These are phyloP conservation scores for Epiblema foenella DNA, from an alignment of 2,888 invertebrate species.

Conservation along the genomic window DNA sequence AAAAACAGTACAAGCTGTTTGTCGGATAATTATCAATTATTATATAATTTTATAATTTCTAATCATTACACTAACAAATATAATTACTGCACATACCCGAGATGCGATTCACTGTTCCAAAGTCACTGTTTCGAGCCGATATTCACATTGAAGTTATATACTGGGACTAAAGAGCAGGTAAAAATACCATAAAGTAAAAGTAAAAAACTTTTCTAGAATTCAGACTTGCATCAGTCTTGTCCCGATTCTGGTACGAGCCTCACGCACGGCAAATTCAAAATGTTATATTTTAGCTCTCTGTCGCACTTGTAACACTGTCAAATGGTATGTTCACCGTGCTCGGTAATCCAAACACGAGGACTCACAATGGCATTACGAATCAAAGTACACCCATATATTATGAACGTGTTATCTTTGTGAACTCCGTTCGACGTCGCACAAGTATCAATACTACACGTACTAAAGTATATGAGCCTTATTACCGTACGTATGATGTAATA, in stretches of 20 bases:
- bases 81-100: slow-evolving; percentile 44
- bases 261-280: slow-evolving; percentile 42
- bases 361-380: background rate
- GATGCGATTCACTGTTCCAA: slow-evolving; percentile 20
- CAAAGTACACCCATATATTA: background rate
- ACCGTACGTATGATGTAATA: slow-evolving; percentile 15
- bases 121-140: slow-evolving; percentile 28
- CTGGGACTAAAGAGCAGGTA: slow-evolving; percentile 35
- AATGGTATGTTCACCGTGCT: background rate
- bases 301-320: background rate
- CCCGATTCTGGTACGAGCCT: slow-evolving; percentile 53
- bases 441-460: slow-evolving; percentile 3
- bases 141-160: slow-evolving; percentile 21
- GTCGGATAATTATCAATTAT: slow-evolving; percentile 46
- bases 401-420: background rate
- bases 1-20: slow-evolving; percentile 51
- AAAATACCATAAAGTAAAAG: slow-evolving; percentile 40
- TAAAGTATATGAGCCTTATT: slow-evolving; percentile 1
- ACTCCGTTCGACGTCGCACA: slow-evolving; percentile 11
- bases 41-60: slow-evolving; percentile 46
- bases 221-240: slow-evolving; percentile 76
- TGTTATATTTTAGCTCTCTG: slow-evolving; percentile 4
- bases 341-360: background rate
- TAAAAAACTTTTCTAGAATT: slow-evolving; percentile 51
- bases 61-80: slow-evolving; percentile 45